phyloP scores from a whole-genome alignment of 1,140 invertebrate genomes.

The Meloidogyne exigua region DNA sequence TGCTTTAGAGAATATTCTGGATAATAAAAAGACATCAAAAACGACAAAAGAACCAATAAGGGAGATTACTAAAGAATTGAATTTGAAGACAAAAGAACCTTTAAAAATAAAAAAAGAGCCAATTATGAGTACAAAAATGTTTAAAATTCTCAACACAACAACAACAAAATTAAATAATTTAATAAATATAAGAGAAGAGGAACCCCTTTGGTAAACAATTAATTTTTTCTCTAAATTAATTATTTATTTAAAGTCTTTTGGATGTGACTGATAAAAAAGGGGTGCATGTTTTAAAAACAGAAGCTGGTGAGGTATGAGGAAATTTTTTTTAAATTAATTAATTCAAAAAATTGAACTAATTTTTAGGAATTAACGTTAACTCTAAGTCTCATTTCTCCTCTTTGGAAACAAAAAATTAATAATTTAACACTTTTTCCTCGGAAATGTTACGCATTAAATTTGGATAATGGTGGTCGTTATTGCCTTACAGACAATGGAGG shows the following conservation, averaged over 20 bases:
- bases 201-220: neutral
- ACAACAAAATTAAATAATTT: too few relatives aligned
- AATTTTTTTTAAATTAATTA: neutral
- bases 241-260: slow-evolving; percentile 26
- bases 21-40: too few relatives aligned
- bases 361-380: slow-evolving; percentile 37
- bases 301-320: slow-evolving; percentile 49
- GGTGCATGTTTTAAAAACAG: slow-evolving; percentile 38
- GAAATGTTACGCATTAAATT: slow-evolving; percentile 59
- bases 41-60: too few relatives aligned
- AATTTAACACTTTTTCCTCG: slow-evolving; percentile 49
- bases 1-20: too few relatives aligned
- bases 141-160: too few relatives aligned
- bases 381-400: slow-evolving; percentile 43
- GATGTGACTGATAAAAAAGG: slow-evolving; percentile 49
- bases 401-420: slow-evolving; percentile 12
- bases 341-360: neutral
- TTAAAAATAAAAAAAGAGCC: too few relatives aligned
- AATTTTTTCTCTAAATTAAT: neutral
- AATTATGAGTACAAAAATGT: too few relatives aligned
- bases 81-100: too few relatives aligned
- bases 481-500: slow-evolving; percentile 52
- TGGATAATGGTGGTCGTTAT: slow-evolving; percentile 58
- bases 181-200: slow-evolving; percentile 34
- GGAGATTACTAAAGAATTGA: too few relatives aligned